These are phyloP conservation scores for Sebastes oblongus DNA, from an alignment of 2,797 vertebrate species.

Conservation along the genomic window DNA sequence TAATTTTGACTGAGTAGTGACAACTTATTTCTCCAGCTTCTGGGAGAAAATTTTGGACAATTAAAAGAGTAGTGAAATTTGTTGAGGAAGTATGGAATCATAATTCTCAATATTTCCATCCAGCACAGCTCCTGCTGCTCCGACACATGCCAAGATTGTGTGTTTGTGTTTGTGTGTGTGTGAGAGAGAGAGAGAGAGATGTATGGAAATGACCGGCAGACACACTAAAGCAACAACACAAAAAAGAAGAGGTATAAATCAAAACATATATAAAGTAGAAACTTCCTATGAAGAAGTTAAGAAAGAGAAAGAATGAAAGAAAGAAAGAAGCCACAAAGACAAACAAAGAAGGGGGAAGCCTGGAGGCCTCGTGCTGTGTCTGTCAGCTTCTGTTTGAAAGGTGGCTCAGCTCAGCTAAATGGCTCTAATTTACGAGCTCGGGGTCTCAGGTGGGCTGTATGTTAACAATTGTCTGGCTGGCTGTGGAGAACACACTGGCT, in stretches of 20 bases:
- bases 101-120: constrained; percentile 12
- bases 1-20: not conserved
- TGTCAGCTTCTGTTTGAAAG: constrained; percentile 51
- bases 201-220: not conserved
- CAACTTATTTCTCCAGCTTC: not conserved
- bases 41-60: not conserved
- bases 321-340: too few relatives aligned
- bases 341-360: not conserved
- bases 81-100: constrained; percentile 20
- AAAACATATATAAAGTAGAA: not conserved
- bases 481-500: constrained; percentile 21
- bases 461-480: constrained; percentile 58
- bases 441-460: constrained; percentile 53
- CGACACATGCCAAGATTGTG: not conserved
- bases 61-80: not conserved
- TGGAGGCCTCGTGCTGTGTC: not conserved
- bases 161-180: not conserved
- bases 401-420: constrained; percentile 27
- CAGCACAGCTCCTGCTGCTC: not conserved
- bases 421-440: constrained; percentile 46
- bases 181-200: not conserved
- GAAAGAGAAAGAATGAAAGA: not conserved
- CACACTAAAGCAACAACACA: not conserved
- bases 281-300: too few relatives aligned
- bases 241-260: not conserved